Evolutionary conservation across 1,140 invertebrate species (phyloP).

Genomic region (Philotrypesis tridentata): DNA sequence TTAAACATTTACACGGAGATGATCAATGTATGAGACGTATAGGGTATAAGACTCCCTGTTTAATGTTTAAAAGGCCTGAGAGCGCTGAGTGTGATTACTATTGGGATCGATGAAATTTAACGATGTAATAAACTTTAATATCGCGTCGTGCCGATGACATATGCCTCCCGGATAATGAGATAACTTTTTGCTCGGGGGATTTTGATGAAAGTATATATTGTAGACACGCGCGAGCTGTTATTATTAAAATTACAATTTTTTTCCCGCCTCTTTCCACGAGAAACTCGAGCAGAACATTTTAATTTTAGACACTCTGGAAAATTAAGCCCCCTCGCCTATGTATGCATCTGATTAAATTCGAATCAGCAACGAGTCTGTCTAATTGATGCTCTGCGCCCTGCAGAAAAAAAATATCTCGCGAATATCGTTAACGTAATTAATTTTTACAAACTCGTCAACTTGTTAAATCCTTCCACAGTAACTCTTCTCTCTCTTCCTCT

Average conservation of each 20-base stretch:
- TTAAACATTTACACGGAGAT: constrained; percentile 53
- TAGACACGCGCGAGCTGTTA: background rate
- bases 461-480: no score
- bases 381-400: no score
- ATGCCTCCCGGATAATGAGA: background rate
- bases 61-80: constrained; percentile 3
- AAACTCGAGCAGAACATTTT: background rate
- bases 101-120: constrained; percentile 34
- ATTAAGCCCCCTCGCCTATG: no score
- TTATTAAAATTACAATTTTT: background rate
- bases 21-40: constrained; percentile 35
- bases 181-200: background rate
- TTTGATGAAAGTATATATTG: background rate
- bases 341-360: no score
- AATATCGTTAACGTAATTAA: constrained; percentile 32
- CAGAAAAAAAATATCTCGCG: no score
- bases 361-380: no score
- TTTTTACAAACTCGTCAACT: background rate
- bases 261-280: background rate
- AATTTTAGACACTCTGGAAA: no score
- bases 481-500: no score
- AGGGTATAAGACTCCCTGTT: constrained; percentile 18
- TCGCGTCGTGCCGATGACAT: background rate
- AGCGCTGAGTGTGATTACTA: constrained; percentile 24
- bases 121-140: constrained; percentile 37